Evolutionary conservation across 2,888 invertebrate species (phyloP), one percentile per base, ranked within the genome.

Genomic region (Ophion obscuratus): DNA sequence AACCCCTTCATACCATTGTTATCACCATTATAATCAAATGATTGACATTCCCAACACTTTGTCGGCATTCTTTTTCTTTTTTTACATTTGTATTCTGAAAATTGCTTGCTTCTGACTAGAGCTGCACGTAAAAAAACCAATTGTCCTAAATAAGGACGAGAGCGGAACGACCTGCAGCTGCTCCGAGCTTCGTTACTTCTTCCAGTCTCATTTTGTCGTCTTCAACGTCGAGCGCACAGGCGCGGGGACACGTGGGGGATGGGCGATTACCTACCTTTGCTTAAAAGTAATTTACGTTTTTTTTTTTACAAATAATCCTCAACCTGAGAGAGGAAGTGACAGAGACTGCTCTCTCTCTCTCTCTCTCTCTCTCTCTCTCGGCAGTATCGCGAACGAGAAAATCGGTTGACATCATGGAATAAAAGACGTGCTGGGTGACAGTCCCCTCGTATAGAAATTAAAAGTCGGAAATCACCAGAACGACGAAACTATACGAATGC

Each of bases 241-340:
- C 14, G 59, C 20, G 20, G n/a, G 59, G 57, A 36, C 27, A 75
- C 10, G 17, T 20, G 36, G 27, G 11, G 24, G 31, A n/a, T 31
- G 3, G 27, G 17, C 11, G 67, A 53, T 31, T 71, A 71, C 57
- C 20, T 80, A 73, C 53, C 53, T 17, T 53, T 57, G 20, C 59
- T 53, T 64, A 64, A 71, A 73, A 80, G 71, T 71, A 71, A 80
- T 71, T 71, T 71, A 71, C 64, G 20, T 64, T 70, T 79, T 64
- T 70, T 79, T 64, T 27, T 53, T 53, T 14, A 17, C 11, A 2
- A 53, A 53, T 73, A 73, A 73, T 71, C 71, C n/a, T 36, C 31
- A 36, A 44, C 44, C 11, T 31, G n/a, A 24, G 44, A 27, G 47
- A 31, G 31, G 4, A 31, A 31, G 2, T 4, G 31, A 31, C 31